Base-by-base conservation (phyloP, 2,797 vertebrate genomes). In the Lateolabrax maculatus region DNA sequence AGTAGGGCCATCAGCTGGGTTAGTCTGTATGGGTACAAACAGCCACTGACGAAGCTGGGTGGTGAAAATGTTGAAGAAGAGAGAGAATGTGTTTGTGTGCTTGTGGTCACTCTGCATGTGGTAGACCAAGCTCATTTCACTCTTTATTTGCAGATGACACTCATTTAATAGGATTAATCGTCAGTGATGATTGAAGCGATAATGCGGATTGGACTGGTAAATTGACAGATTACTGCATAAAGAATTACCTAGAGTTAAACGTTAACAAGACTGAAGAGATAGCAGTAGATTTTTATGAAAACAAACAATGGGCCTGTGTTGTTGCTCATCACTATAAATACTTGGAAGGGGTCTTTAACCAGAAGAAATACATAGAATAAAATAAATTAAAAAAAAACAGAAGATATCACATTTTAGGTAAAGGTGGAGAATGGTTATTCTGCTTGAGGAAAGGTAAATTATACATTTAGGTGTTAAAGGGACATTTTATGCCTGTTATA, bases 1-100 rank as follows among this genome's bases (percentile, higher is more conserved):
- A 82, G 71, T 34, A 29, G 6, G 49, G 79, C 84, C 78, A 80
- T 79, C 63, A 46, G 73, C 63, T 66, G 34, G 71, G 78, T 68
- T 58, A 72, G 77, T 78, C 71, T 72, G 78, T 57, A 34, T 7
- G 29, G 37, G 68, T 43, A 49, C 72, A 75, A 76, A 63, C 49
- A 49, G 57, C 53, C 69, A 15, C 56, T 55, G 51, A 75, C 21
- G 8, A 39, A 62, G 55, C 52, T n/a, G n/a, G 60, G 43, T 39
- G 41, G 29, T 27, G 46, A 65, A 68, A 56, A 65, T 27, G 37
- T 21, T 31, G 9, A 68, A 27, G 25, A 34, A 53, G 52, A 73
- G 3, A 60, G 25, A 46, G 29, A 48, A 29, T 15, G 34, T 16
- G 19, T 52, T 43, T 27, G 3, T 21, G 9, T 49, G 18, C 18